These are phyloP conservation scores for Caenorhabditis sp. DNA, from an alignment of 2,888 invertebrate genomes.

Conservation along the genomic window DNA sequence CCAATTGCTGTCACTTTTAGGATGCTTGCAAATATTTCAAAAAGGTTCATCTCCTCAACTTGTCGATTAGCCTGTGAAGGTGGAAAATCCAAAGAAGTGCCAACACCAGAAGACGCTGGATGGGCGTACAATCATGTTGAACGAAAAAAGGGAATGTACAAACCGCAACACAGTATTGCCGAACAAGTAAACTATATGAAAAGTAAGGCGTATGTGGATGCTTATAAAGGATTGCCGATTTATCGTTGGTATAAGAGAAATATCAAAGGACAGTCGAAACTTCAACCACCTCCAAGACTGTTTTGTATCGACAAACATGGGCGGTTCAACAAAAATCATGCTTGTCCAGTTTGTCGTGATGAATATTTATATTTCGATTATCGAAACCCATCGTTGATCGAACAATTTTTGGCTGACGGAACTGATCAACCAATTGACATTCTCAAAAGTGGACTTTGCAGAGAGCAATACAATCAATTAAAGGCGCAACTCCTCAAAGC, in stretches of 20 bases:
- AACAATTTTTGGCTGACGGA: conserved; percentile 59
- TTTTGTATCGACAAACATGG: conserved; percentile 68
- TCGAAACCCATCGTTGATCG: conserved; percentile 64
- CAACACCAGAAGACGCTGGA: conserved; percentile 51
- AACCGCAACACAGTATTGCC: conserved; percentile 63
- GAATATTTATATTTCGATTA: conserved; percentile 70
- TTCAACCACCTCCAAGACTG: conserved; percentile 65
- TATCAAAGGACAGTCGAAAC: conserved; percentile 60
- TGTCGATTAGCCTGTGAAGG: conserved; percentile 34
- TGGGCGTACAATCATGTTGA: conserved; percentile 67
- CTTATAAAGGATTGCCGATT: conserved; percentile 66
- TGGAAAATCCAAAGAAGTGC: conserved; percentile 43
- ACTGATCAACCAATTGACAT: conserved; percentile 65
- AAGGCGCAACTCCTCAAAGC: conserved; percentile 67
- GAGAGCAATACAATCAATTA: conserved; percentile 64
- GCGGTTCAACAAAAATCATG: conserved; percentile 66
- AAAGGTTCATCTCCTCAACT: conserved; percentile 36
- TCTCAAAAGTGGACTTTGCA: conserved; percentile 64
- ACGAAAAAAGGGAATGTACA: conserved; percentile 65
- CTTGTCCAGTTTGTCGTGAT: conserved; percentile 68
- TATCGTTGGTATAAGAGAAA: conserved; percentile 67
- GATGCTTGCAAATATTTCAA: conserved; percentile 3
- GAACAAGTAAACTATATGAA: conserved; percentile 69
- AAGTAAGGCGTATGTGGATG: conserved; percentile 64
- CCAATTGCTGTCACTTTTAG: neutral